A percentile compares a stretch with the other conserved stretches of the same genome.
Conservation (phyloP, 2,888 invertebrate genomes). For the Epistrophe eligans region DNA sequence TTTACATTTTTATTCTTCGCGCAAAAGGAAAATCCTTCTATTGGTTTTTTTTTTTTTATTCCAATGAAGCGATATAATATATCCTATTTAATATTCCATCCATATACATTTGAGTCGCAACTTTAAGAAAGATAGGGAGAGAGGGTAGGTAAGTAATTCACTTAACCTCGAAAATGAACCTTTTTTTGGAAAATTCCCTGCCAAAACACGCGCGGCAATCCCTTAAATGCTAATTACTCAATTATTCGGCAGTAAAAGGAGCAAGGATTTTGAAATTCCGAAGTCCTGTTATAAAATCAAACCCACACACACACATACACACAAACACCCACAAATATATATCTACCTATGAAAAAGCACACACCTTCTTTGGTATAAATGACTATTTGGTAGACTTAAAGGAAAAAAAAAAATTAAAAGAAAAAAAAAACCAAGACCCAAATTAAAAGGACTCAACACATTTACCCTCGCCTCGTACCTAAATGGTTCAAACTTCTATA, state of each 20-base stretch:
- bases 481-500: constrained; percentile 34
- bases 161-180: constrained; percentile 53
- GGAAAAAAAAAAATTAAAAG: constrained; percentile 4
- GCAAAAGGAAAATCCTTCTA: background rate
- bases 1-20: background rate
- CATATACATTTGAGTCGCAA: constrained; percentile 53
- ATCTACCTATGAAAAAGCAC: background rate
- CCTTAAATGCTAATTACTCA: constrained; percentile 74
- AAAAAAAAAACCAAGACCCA: constrained; percentile 17
- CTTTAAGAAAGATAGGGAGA: constrained; percentile 3
- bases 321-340: background rate
- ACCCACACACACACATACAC: background rate
- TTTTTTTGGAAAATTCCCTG: constrained; percentile 53
- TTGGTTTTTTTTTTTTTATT: constrained; percentile 7
- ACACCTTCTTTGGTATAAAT: background rate
- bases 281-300: constrained; percentile 26
- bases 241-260: constrained; percentile 68
- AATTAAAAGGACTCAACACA: constrained; percentile 59
- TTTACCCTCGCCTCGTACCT: constrained; percentile 1
- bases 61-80: constrained; percentile 42
- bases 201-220: constrained; percentile 65
- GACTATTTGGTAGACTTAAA: constrained; percentile 16
- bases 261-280: constrained; percentile 39
- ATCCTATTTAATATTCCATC: constrained; percentile 61
- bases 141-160: constrained; percentile 43